Base-by-base conservation (phyloP, 2,113 vertebrate species). In the Zosterops japonicus region DNA sequence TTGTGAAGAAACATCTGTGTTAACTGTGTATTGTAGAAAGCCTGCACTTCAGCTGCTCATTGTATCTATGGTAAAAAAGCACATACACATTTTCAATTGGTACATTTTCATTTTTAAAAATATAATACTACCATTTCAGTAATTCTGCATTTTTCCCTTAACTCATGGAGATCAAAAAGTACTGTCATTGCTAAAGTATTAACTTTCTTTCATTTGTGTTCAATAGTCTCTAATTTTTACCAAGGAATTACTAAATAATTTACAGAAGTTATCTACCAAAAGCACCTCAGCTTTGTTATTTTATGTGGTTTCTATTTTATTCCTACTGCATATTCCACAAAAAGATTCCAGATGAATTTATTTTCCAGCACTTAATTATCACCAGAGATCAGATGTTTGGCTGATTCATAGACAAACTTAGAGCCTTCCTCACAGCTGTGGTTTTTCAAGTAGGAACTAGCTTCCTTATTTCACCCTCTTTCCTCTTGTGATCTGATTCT, bases 391-490 rank as follows among this genome's bases (percentile, higher is more conserved):
- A 95, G 93, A 92, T 84, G 93, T 91, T 91, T 97, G 91, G 93
- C 94, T 96, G 95, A 96, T 96, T 96, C 94, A 95, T 79, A 95
- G 49, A 83, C 69, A 92, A 94, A 84, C 69, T 90, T 79, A 29
- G 35, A 91, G 57, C 57, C 81, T 96, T 95, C 65, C 81, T 93
- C 65, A 57, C 23, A 0, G 65, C 61, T 11, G 23, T 65, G 74
- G 41, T 71, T 95, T 96, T 95, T 94, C 44, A 46, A 96, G 94
- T 57, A 97, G 89, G 87, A 95, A 76, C 83, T 84, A 84, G 91
- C 81, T 94, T 94, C 87, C 89, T 68, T 74, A 71, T 92, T 96
- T 96, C 69, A 82, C 83, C n/a, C 87, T 86, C 94, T 92, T 94
- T 83, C 57, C 41, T 70, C 60, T 83, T 78, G 47, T 42, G 52